Conservation (phyloP, 2,113 vertebrate species). For the Paracanthobrama guichenoti region DNA sequence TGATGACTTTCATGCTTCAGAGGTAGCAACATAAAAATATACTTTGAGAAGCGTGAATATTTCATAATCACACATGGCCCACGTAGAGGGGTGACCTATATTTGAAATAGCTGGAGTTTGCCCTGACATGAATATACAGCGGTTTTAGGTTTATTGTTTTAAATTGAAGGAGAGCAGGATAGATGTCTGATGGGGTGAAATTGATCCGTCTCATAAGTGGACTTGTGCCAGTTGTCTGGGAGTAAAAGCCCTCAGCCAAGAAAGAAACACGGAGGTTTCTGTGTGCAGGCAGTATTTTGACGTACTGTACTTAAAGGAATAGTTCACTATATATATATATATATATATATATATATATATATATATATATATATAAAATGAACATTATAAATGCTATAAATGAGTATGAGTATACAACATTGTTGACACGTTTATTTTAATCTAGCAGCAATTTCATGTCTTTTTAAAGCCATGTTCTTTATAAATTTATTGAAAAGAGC, state of each 20-base stretch:
- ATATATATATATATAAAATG: too few relatives aligned
- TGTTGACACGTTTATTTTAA: too few relatives aligned
- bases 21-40: slow-evolving; percentile 71
- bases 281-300: background rate
- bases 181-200: slow-evolving; percentile 20
- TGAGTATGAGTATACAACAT: too few relatives aligned
- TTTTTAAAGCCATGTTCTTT: background rate
- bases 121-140: slow-evolving; percentile 63
- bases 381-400: too few relatives aligned
- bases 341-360: too few relatives aligned
- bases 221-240: slow-evolving; percentile 10
- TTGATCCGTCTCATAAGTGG: slow-evolving; percentile 12
- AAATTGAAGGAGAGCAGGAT: slow-evolving; percentile 55
- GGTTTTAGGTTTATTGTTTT: slow-evolving; percentile 45
- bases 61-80: slow-evolving; percentile 69
- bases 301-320: background rate
- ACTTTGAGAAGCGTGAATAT: slow-evolving; percentile 72
- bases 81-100: slow-evolving; percentile 73
- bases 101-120: slow-evolving; percentile 60
- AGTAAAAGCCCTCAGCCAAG: background rate
- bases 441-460: background rate
- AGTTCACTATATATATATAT: too few relatives aligned
- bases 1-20: slow-evolving; percentile 60
- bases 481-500: background rate
- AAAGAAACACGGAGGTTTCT: background rate